Evolutionary conservation across 2,888 invertebrate species (phyloP).

Genomic region (Sclerodermus sp.): DNA sequence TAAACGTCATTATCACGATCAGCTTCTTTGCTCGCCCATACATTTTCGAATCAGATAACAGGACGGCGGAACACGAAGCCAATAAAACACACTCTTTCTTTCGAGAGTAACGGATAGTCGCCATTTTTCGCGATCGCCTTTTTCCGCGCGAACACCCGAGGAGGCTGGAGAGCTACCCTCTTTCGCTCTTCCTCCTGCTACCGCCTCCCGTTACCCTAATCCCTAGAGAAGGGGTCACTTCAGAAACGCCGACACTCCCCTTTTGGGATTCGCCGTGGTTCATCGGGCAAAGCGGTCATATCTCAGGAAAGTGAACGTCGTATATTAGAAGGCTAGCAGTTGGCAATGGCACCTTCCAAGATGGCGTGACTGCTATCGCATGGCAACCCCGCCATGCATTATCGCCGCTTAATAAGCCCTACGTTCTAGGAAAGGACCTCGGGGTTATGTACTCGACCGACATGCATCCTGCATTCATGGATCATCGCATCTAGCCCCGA

Average conservation of each 20-base stretch:
- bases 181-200: too few relatives aligned
- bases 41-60: too few relatives aligned
- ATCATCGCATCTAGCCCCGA: conserved; percentile 18
- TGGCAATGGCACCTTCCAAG: conserved; percentile 21
- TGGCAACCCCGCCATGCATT: conserved; percentile 34
- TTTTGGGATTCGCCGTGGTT: background rate
- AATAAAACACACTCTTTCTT: too few relatives aligned
- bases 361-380: conserved; percentile 37
- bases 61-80: too few relatives aligned
- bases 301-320: background rate
- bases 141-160: too few relatives aligned
- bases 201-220: too few relatives aligned
- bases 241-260: too few relatives aligned
- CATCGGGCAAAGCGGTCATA: too few relatives aligned
- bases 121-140: too few relatives aligned
- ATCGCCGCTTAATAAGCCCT: conserved; percentile 38
- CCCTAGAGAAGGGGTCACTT: too few relatives aligned
- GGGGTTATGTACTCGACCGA: conserved; percentile 31
- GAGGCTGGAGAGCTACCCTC: too few relatives aligned
- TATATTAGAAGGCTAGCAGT: conserved; percentile 9
- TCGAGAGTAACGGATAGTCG: too few relatives aligned
- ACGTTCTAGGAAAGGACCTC: conserved; percentile 37
- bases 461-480: conserved; percentile 26
- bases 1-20: conserved; percentile 39
- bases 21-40: conserved; percentile 3